Base-by-base conservation (phyloP, 1,140 invertebrate species). In the Drusus annulatus region DNA sequence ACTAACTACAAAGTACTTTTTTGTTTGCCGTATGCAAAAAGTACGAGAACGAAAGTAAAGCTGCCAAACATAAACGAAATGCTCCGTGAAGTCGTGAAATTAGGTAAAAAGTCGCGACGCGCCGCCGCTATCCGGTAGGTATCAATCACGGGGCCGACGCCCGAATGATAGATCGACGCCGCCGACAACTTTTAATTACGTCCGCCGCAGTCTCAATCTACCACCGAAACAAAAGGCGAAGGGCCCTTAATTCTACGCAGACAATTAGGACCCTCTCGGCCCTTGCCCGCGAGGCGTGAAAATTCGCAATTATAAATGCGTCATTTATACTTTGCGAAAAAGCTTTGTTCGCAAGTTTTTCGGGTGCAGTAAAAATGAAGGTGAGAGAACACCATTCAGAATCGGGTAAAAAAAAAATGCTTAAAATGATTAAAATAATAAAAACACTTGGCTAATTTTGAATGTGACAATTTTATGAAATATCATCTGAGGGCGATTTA, bases 181-280 rank as follows among this genome's bases (percentile, higher is more conserved):
- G 58, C 21, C 17, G 50, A 78, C 80, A 76, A 81, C 80, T 81
- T 81, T 81, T 81, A 81, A 81, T 81, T 81, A 81, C 80, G 69
- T 74, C 76, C 56, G 21, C 65, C 31, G 65, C 50, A 81, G 71
- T 76, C 77, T 76, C 80, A 78, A 81, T 81, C 58, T 50, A 16
- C 23, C 73, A 36, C 31, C 60, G 25, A 62, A 62, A 77, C 28
- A 60, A 69, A 50, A 23, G 31, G 58, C 15, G 75, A 45, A 16
- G 65, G 62, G 62, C 25, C 56, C 28, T 45, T 45, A 69, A 69
- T n/a, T 69, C 10, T 74, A 13, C 65, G 31, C 31, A 50, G 23
- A 52, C 69, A 54, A 74, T 74, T 31, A 36, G 69, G 51, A 21
- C 65, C 15, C 23, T 23, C 17, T 4, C 19, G 60, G 23, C 60